Evolutionary conservation across 2,888 invertebrate species (phyloP).

Genomic region (Matsumyia berberina): DNA sequence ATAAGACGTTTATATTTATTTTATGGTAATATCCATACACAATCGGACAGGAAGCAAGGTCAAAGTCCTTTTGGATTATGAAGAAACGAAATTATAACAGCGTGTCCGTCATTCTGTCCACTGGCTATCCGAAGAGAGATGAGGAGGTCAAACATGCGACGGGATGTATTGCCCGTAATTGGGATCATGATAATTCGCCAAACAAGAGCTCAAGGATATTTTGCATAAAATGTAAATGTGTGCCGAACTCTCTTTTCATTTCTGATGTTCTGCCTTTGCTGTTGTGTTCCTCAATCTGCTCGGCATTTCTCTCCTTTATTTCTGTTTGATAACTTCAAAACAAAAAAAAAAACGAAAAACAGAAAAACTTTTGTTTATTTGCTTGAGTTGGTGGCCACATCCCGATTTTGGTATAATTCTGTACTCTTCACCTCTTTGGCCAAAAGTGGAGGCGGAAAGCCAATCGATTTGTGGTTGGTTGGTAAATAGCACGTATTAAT

Average conservation of each 20-base stretch:
- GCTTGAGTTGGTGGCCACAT: conserved; percentile 43
- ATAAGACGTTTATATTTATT: too few relatives aligned
- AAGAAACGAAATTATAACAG: not conserved
- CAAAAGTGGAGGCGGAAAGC: conserved; percentile 27
- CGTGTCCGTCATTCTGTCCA: not conserved
- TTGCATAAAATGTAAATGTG: conserved; percentile 67
- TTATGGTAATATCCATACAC: too few relatives aligned
- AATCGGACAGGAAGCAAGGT: too few relatives aligned
- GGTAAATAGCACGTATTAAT: conserved; percentile 44
- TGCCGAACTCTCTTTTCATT: conserved; percentile 23
- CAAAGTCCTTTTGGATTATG: not conserved
- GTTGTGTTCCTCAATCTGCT: conserved; percentile 7
- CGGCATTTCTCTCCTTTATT: conserved; percentile 9
- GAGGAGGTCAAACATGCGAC: conserved; percentile 27
- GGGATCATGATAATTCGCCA: conserved; percentile 64
- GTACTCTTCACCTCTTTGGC: conserved; percentile 2
- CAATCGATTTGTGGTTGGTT: conserved; percentile 65
- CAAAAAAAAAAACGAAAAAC: too few relatives aligned
- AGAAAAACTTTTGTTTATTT: conserved; percentile 53
- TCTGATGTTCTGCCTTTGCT: not conserved
- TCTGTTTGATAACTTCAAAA: conserved; percentile 29
- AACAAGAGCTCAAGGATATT: conserved; percentile 61
- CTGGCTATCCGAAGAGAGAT: conserved; percentile 10
- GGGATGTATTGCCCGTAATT: conserved; percentile 55
- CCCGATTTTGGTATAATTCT: conserved; percentile 47